phyloP scores from a whole-genome alignment of 2,113 vertebrate genomes.

The Solea solea region DNA sequence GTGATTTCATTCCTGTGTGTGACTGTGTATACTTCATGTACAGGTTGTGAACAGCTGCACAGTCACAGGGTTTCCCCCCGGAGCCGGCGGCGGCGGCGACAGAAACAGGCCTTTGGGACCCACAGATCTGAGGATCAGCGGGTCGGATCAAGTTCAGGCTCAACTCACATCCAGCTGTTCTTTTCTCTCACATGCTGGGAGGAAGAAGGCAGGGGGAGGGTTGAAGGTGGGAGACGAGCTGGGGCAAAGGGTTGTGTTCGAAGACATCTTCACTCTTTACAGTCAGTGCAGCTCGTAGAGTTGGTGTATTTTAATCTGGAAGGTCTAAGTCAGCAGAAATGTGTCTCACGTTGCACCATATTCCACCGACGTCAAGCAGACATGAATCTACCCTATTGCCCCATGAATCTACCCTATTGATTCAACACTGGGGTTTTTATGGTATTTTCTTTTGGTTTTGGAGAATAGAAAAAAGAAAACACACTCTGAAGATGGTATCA shows the following conservation, averaged over 20 bases:
- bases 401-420: too few species aligned
- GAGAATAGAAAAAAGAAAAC: too few species aligned
- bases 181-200: constrained; percentile 66
- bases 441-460: too few species aligned
- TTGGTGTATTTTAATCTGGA: background rate
- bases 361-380: background rate
- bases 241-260: background rate
- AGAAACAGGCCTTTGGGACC: constrained; percentile 67
- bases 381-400: too few species aligned
- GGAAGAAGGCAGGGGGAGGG: constrained; percentile 10
- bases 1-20: constrained; percentile 29
- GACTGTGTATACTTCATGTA: constrained; percentile 7
- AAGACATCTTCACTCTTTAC: constrained; percentile 17
- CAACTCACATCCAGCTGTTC: constrained; percentile 77
- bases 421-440: too few species aligned
- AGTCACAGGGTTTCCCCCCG: constrained; percentile 39
- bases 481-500: too few species aligned
- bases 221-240: constrained; percentile 21
- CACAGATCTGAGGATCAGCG: constrained; percentile 44
- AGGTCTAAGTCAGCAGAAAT: background rate
- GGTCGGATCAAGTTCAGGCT: constrained; percentile 64
- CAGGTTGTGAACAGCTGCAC: constrained; percentile 70
- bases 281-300: background rate
- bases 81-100: constrained; percentile 36
- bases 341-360: background rate